Evolutionary conservation across 2,888 invertebrate species (phyloP), one percentile per base, ranked within the genome.

Genomic region (Ormyrus rosae): DNA sequence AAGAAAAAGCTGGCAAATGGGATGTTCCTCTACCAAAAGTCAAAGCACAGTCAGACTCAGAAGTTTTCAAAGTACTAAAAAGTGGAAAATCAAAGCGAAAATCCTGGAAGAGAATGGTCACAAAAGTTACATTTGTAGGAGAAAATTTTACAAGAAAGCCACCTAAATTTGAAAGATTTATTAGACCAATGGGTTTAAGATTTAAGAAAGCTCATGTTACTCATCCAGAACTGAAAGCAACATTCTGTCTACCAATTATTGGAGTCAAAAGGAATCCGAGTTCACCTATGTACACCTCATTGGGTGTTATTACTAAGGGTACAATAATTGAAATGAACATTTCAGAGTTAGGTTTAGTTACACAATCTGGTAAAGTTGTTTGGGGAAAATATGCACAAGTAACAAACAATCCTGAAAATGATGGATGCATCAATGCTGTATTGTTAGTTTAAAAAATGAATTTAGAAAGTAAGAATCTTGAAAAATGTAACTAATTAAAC

Each of bases 321-420:
- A 99, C 99, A 1, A 95, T 99, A 0, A 95, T 99, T 80, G 99
- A 99, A 93, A 96, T 99, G 0, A 99, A 99, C 90, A 98, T 99
- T 86, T 98, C 98, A 6, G 99, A 99, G 91, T 93, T 99, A 83
- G 99, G 99, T 92, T 93, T 99, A 82, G 99, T 99, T 1, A 99
- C 99, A 0, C 98, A 99, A 91, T 96, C 97, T 8, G 99, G 99
- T 81, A 99, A 99, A 94, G 98, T 99, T 68, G 98, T 99, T 0
- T 99, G 99, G 99, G 99, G 99, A 80, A 99, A 99, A 93, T 99
- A 98, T 90, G 99, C 99, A 0, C 99, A 99, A 92, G 99, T 99
- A 19, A 99, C 99, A 0, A 99, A 99, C 91, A 97, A 99, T 92
- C 99, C 99, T 0, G 99, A 99, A 91, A 99, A 99, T 92, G 99